A percentile compares a stretch with the other conserved stretches of the same genome.
Conservation (phyloP, 2,888 invertebrate species). For the Aporophyla nigra region DNA sequence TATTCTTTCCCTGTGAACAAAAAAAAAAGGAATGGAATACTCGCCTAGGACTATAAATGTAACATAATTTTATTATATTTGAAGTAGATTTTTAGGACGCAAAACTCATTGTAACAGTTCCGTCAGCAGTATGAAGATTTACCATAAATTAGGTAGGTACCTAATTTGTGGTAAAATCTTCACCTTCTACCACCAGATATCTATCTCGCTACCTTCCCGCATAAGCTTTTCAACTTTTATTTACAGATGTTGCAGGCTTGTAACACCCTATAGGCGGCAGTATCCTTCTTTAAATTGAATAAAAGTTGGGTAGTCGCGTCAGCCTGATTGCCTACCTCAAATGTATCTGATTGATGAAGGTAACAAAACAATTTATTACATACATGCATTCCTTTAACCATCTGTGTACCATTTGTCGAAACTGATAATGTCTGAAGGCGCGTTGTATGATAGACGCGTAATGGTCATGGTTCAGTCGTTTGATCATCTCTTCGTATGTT, state of each 20-base stretch:
- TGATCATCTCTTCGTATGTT: conserved; percentile 92
- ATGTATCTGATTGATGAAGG: background rate
- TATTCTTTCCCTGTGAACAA: conserved; percentile 81
- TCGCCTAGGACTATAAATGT: background rate
- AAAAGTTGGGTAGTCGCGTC: background rate
- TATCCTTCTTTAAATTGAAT: background rate
- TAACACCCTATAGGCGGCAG: no score
- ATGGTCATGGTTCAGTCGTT: conserved; percentile 90
- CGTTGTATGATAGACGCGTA: conserved; percentile 93
- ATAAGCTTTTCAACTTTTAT: background rate
- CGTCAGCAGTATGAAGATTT: background rate
- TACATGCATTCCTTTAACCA: conserved; percentile 87
- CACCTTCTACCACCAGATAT: conserved; percentile 1
- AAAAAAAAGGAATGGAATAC: background rate
- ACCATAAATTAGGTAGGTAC: background rate
- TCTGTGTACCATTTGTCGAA: conserved; percentile 80
- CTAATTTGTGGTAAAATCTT: no score
- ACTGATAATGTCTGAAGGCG: conserved; percentile 91
- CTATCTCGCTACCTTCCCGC: background rate
- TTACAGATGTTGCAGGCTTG: background rate
- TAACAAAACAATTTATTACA: conserved; percentile 48
- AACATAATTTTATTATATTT: background rate
- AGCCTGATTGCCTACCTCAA: background rate
- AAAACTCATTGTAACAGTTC: background rate
- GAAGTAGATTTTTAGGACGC: background rate